A percentile compares a stretch with the other conserved stretches of the same genome.
Evolutionary conservation across 2,797 vertebrate species (phyloP).

Genomic region (Helicolenus hilgendorfi): DNA sequence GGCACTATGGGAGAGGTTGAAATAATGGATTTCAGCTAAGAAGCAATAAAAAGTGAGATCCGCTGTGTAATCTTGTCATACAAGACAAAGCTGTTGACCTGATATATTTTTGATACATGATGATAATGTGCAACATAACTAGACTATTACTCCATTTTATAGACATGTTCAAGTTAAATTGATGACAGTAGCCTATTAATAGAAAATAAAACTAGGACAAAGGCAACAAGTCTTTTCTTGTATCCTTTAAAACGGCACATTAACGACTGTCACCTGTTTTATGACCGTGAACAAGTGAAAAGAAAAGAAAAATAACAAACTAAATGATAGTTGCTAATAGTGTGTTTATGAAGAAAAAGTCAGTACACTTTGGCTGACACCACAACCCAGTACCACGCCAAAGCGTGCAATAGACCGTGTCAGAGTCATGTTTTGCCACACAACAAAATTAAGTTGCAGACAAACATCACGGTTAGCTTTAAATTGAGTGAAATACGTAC

Average conservation of each 20-base stretch:
- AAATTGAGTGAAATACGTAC: too few relatives aligned
- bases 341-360: neutral
- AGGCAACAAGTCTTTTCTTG: neutral
- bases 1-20: neutral
- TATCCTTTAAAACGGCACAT: neutral
- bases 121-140: neutral
- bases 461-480: too few relatives aligned
- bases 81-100: neutral
- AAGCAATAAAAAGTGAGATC: neutral
- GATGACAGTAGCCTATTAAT: neutral
- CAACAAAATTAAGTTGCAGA: too few relatives aligned
- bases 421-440: too few relatives aligned
- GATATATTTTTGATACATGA: neutral
- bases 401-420: too few relatives aligned
- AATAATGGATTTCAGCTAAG: neutral
- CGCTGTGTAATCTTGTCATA: neutral
- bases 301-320: neutral
- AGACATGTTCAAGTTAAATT: constrained; percentile 1
- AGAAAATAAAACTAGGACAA: constrained; percentile 8
- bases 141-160: neutral
- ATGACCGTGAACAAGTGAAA: neutral
- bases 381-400: too few relatives aligned
- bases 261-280: neutral
- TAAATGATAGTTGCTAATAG: neutral
- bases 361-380: neutral